Base-by-base conservation (phyloP, 2,888 invertebrate species). In the Rhagophthalmus giganteus region DNA sequence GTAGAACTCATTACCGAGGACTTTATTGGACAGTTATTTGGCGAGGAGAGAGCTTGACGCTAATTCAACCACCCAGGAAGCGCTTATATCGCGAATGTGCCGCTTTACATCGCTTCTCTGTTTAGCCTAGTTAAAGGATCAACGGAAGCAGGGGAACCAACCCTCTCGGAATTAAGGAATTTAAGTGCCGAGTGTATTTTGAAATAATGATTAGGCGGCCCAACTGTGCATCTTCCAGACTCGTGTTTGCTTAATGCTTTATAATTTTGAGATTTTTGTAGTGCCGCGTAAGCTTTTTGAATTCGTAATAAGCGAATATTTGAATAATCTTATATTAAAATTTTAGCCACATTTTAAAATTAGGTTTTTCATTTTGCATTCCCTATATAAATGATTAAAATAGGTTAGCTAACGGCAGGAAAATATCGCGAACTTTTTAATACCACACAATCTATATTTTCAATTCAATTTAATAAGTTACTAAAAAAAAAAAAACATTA, bases 1-100 rank as follows among this genome's bases (percentile, higher is more conserved):
- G 52, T 45, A 52, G 47, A 58, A 60, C 60, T 58, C 60, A 60
- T 60, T 60, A 58, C 56, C 32, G 35, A 11, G 37, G 52, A 60
- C 58, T 58, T 60, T 58, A 60, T 60, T 60, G 58, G 58, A 60
- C 60, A 58, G 49, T 60, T 58, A 60, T 58, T 56, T 48, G 46
- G 46, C 28, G 37, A 33, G 32, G 37, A 38, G 46, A 55, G 46
- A 46, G 46, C 49, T 45, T 15, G 32, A 39, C 40, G 49, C 40
- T 54, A 54, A 49, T 54, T 49, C 49, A 39, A 54, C 54, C 49
- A 31, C 54, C 14, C 33, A 45, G 49, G 31, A 54, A 54, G 49
- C 38, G 40, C 44, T 54, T 54, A 45, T 39, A 45, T 39, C 39
- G 37, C 40, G 30, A 52, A 41, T 13, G 46, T 33, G 26, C 52